Percentiles rank a stretch among this genome's conserved stretches.
Conservation (phyloP, 2,113 vertebrate species). For the Greenwoodochromis staneri region DNA sequence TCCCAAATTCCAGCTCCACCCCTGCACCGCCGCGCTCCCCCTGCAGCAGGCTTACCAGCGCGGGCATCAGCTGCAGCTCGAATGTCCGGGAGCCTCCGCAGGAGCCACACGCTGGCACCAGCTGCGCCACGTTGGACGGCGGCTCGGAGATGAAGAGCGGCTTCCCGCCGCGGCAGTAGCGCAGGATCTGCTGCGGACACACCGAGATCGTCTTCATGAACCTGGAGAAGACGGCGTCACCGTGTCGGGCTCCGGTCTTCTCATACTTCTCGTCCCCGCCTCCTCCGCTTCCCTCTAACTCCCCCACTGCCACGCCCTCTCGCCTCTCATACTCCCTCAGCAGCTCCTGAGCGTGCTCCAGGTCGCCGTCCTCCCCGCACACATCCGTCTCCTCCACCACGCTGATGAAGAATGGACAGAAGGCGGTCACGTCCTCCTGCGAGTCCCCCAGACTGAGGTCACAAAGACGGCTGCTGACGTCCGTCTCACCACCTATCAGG, state of each 20-base stretch:
- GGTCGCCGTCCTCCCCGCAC: not conserved
- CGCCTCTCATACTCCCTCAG: slow-evolving; percentile 51
- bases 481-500: not conserved
- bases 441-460: not conserved
- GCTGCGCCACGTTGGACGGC: not conserved
- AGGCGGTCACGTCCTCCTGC: not conserved
- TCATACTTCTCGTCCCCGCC: slow-evolving; percentile 46
- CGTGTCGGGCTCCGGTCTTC: slow-evolving; percentile 43
- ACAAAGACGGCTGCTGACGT: not conserved
- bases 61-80: slow-evolving; percentile 65
- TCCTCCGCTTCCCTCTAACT: not conserved
- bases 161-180: slow-evolving; percentile 31
- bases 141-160: slow-evolving; percentile 38
- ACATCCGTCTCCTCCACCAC: slow-evolving; percentile 53
- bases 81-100: slow-evolving; percentile 38
- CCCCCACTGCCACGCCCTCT: not conserved
- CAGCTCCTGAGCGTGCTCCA: slow-evolving; percentile 41
- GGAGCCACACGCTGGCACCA: not conserved
- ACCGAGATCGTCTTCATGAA: slow-evolving; percentile 51
- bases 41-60: slow-evolving; percentile 48
- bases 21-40: rapidly evolving
- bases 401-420: slow-evolving; percentile 48
- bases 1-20: slow-evolving; percentile 53
- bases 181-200: slow-evolving; percentile 56
- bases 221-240: slow-evolving; percentile 45